phyloP scores from a whole-genome alignment of 2,888 invertebrate species.

The Polymixis flavicincta region DNA sequence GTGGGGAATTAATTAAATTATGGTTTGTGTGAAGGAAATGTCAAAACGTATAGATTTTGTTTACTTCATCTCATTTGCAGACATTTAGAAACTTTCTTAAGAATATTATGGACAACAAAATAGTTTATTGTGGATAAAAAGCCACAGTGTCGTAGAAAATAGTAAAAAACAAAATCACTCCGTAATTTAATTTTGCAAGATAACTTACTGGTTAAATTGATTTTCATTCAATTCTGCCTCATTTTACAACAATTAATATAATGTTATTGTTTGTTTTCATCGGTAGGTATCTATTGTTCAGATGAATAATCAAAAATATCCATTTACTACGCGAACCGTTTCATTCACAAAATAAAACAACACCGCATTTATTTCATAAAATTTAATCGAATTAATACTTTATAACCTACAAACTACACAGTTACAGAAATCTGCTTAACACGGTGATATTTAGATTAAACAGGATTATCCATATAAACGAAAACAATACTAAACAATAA shows the following conservation, averaged over 20 bases:
- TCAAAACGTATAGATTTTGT: background rate
- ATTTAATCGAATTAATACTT: constrained; percentile 35
- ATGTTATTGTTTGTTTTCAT: background rate
- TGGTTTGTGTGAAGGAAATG: constrained; percentile 22
- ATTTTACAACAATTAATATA: constrained; percentile 23
- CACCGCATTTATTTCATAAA: constrained; percentile 4
- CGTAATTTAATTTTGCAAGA: background rate
- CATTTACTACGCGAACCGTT: constrained; percentile 5
- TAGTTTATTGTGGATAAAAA: background rate
- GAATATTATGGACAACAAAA: too few species aligned
- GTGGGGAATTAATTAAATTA: constrained; percentile 42
- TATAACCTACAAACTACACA: constrained; percentile 6
- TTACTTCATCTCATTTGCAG: background rate
- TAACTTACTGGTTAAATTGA: too few species aligned
- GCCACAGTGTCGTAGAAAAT: background rate
- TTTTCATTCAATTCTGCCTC: background rate
- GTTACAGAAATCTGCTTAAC: constrained; percentile 26
- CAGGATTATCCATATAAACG: constrained; percentile 43
- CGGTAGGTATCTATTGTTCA: background rate
- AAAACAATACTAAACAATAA: constrained; percentile 61
- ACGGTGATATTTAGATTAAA: constrained; percentile 38
- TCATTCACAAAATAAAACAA: constrained; percentile 37
- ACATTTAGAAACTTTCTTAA: background rate
- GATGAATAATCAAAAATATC: constrained; percentile 25
- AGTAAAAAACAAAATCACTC: background rate